Conservation (phyloP, 2,888 invertebrate species). For the Epistrophe eligans region DNA sequence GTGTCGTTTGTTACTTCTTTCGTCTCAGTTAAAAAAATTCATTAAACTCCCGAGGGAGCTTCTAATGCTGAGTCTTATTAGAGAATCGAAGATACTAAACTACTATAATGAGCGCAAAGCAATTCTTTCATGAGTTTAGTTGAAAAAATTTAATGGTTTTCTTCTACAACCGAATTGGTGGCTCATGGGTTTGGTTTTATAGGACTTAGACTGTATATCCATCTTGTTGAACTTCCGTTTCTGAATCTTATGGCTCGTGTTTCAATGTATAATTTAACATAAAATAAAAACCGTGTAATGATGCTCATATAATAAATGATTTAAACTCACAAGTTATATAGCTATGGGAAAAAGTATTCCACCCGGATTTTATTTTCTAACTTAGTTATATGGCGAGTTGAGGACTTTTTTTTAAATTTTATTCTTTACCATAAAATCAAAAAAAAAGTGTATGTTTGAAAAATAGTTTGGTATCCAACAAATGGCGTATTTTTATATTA, state of each 20-base stretch:
- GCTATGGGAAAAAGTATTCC: background rate
- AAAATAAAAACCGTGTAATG: conserved; percentile 16
- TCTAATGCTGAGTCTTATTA: conserved; percentile 22
- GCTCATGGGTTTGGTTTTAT: background rate
- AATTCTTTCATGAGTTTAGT: background rate
- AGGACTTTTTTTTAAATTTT: background rate
- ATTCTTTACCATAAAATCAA: background rate
- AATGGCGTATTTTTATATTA: too few relatives aligned
- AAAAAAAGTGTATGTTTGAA: background rate
- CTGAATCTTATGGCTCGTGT: background rate
- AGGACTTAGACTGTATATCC: background rate
- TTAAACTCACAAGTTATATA: background rate
- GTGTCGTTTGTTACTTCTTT: background rate
- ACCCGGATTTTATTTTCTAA: background rate
- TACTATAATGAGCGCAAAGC: background rate
- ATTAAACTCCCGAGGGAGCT: background rate
- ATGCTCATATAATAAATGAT: conserved; percentile 7
- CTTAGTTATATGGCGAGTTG: background rate
- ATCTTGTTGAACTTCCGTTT: conserved; percentile 21
- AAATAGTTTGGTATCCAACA: background rate
- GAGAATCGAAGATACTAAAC: background rate
- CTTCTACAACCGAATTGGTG: background rate
- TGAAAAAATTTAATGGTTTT: background rate
- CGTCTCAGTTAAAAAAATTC: conserved; percentile 9
- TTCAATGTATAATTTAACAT: conserved; percentile 1